Evolutionary conservation across 2,888 invertebrate genomes (phyloP).

Genomic region (Calameuta idolon): DNA sequence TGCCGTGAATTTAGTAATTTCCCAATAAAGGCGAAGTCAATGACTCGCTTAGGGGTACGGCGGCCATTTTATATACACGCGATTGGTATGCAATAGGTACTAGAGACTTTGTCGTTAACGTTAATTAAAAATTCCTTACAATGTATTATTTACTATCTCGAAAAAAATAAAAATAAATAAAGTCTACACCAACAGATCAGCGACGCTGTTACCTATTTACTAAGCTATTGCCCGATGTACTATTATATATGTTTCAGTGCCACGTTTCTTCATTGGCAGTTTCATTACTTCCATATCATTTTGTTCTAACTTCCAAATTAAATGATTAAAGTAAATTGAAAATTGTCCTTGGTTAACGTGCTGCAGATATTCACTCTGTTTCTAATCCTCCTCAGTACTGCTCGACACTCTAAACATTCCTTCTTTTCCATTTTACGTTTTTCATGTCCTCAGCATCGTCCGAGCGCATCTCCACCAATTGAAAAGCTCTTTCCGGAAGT

Average conservation of each 20-base stretch:
- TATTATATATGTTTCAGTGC: constrained; percentile 26
- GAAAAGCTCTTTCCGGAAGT: constrained; percentile 68
- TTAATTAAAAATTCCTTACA: background rate
- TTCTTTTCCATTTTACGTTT: constrained; percentile 64
- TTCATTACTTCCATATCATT: constrained; percentile 34
- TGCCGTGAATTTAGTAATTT: background rate
- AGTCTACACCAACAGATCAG: constrained; percentile 17
- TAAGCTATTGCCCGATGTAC: constrained; percentile 35
- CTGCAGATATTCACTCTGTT: constrained; percentile 3
- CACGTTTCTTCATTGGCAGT: constrained; percentile 41
- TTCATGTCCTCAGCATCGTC: constrained; percentile 19
- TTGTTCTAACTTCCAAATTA: constrained; percentile 27
- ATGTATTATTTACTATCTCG: background rate
- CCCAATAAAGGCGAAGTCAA: background rate
- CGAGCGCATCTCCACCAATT: constrained; percentile 70
- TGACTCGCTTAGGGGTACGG: background rate
- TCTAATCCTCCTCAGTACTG: constrained; percentile 10
- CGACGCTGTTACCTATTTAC: constrained; percentile 27
- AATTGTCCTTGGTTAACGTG: background rate
- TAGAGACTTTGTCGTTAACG: background rate
- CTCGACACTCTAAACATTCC: background rate
- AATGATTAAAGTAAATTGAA: background rate
- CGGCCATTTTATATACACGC: background rate
- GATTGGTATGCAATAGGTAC: background rate
- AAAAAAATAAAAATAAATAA: background rate